Evolutionary conservation across 2,888 invertebrate species (phyloP).

Genomic region (Tenthredo distinguenda): DNA sequence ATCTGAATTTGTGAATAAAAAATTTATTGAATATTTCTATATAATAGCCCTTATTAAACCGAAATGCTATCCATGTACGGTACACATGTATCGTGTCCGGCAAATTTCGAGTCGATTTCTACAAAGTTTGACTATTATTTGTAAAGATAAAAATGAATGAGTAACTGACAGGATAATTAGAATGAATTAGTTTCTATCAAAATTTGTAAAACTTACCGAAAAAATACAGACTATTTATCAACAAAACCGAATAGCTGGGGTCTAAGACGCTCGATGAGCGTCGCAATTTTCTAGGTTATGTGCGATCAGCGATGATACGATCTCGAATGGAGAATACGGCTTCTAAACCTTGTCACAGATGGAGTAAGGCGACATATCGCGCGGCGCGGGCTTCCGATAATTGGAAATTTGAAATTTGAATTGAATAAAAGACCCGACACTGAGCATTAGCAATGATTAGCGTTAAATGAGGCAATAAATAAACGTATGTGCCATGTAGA

Average conservation of each 20-base stretch:
- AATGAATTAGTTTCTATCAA: not conserved
- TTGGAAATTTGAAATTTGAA: not conserved
- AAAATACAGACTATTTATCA: constrained; percentile 6
- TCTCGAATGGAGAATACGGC: too few species aligned
- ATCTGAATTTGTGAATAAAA: not conserved
- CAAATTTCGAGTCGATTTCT: not conserved
- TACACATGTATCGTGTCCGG: not conserved
- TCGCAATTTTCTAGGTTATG: constrained; percentile 1
- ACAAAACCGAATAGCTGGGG: not conserved
- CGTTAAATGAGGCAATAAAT: not conserved
- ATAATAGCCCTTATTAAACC: not conserved
- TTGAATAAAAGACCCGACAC: not conserved
- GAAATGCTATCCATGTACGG: not conserved
- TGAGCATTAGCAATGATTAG: not conserved
- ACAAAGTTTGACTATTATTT: not conserved
- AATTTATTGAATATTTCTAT: not conserved
- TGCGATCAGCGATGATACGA: not conserved
- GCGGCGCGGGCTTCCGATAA: not conserved
- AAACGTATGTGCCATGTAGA: not conserved
- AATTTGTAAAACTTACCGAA: not conserved
- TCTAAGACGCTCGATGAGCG: not conserved
- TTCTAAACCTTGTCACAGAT: not conserved
- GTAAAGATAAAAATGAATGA: not conserved
- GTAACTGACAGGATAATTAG: not conserved
- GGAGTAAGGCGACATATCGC: not conserved